A percentile compares a stretch with the other conserved stretches of the same genome.
Evolutionary conservation across 2,797 vertebrate species (phyloP).

Genomic region (Coregonus ussuriensis): DNA sequence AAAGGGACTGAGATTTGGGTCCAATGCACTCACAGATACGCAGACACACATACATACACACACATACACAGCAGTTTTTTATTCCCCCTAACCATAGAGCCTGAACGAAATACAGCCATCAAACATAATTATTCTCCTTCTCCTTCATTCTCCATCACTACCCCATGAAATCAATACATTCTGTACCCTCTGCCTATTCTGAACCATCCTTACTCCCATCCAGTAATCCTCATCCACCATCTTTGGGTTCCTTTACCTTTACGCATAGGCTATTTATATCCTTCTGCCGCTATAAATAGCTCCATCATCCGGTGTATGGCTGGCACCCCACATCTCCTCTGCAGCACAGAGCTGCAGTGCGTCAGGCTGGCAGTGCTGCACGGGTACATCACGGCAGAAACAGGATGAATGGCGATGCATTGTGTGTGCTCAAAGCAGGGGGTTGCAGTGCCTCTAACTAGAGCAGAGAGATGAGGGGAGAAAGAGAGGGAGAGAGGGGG

Average conservation of each 20-base stretch:
- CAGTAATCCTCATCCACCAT: no score
- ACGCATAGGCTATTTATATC: conserved; percentile 53
- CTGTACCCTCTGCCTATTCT: no score
- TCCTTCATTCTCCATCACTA: no score
- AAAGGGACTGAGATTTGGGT: background rate
- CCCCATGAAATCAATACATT: no score
- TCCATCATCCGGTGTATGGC: conserved; percentile 9
- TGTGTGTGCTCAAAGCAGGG: background rate
- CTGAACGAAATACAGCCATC: background rate
- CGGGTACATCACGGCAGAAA: background rate
- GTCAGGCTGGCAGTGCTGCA: background rate
- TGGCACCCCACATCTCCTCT: conserved; percentile 33
- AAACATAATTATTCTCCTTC: background rate
- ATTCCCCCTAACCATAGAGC: no score
- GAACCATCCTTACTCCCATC: no score
- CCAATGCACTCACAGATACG: background rate
- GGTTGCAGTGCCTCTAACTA: background rate
- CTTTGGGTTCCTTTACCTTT: background rate
- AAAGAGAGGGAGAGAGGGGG: background rate
- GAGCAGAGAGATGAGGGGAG: background rate
- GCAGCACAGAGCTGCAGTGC: conserved; percentile 38
- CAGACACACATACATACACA: background rate
- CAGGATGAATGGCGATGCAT: background rate
- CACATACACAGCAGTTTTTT: background rate
- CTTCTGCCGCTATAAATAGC: conserved; percentile 53